Percentiles rank a stretch among this genome's conserved stretches.
Evolutionary conservation across 2,113 vertebrate species (phyloP).

Genomic region (Amphilophus citrinellus): DNA sequence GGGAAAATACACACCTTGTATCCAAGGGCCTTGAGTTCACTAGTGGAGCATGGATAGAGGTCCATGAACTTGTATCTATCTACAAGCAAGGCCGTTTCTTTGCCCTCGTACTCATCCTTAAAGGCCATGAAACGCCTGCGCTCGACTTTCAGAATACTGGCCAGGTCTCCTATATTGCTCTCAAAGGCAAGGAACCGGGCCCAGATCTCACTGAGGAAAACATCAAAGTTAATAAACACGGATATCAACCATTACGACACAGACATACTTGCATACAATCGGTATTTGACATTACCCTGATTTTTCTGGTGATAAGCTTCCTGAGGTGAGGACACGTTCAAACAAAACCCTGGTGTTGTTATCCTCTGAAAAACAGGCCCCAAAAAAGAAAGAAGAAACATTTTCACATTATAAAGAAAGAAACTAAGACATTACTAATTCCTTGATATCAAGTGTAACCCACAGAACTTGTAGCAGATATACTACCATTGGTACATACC

Average conservation of each 20-base stretch:
- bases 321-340: slow-evolving; percentile 98
- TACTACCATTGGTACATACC: slow-evolving; percentile 78
- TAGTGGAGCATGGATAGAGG: slow-evolving; percentile 94
- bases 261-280: neutral
- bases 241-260: neutral
- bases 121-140: slow-evolving; percentile 95
- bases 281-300: slow-evolving; percentile 86
- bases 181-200: slow-evolving; percentile 97
- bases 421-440: neutral
- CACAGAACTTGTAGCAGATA: neutral
- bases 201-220: slow-evolving; percentile 93
- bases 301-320: slow-evolving; percentile 97
- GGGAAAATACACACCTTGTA: slow-evolving; percentile 87
- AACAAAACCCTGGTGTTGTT: slow-evolving; percentile 99
- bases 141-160: slow-evolving; percentile 98
- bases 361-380: slow-evolving; percentile 86
- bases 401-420: neutral
- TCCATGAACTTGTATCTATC: slow-evolving; percentile 99
- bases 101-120: slow-evolving; percentile 98
- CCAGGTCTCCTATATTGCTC: slow-evolving; percentile 98
- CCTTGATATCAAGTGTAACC: neutral
- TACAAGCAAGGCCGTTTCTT: slow-evolving; percentile 96
- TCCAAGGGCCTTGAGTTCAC: slow-evolving; percentile 97
- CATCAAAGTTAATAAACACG: neutral
- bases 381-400: neutral